Base-by-base conservation (phyloP, 2,797 vertebrate species). In the Danio choprae region DNA sequence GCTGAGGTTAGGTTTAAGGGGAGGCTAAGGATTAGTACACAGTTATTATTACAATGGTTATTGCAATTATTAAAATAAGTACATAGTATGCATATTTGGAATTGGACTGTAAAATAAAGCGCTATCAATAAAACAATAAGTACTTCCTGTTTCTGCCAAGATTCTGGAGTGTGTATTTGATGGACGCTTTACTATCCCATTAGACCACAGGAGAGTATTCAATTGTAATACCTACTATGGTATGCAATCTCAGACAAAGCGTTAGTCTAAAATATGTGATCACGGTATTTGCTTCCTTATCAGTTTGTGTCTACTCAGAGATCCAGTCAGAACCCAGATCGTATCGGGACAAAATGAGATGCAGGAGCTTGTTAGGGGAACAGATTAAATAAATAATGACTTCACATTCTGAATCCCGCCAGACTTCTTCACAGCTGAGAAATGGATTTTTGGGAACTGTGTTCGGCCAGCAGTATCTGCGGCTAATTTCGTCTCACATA, bases 351-450 rank as follows among this genome's bases (percentile, higher is more conserved):
- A 40, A 56, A 74, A 92, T 87, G 89, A 92, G 88, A 94, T 90
- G 92, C 91, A 90, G 92, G 90, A 92, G 92, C 93, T 94, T 93
- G 93, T 94, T 93, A 94, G 91, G 88, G 87, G 90, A 93, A 90
- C 89, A 92, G 91, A 94, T 95, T 94, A 94, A 93, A 95, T 95
- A 93, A 94, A 94, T 94, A 93, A 95, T 93, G 93, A 93, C 92
- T 95, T 92, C 89, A 91, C 88, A 92, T 91, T 91, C 89, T 84
- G 87, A 88, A 90, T 79, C 64, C 77, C 16, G 70, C 74, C 48
- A 82, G 85, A 67, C 18, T 67, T 77, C 63, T 77, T 69, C 60
- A 38, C 76, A 67, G 77, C 77, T 64, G 41, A 83, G 62, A 73
- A 92, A 92, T 91, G 88, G 86, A 91, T 92, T 94, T 92, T 86